Evolutionary conservation across 2,797 vertebrate genomes (phyloP).

Genomic region (Acanthurus leucopareius): DNA sequence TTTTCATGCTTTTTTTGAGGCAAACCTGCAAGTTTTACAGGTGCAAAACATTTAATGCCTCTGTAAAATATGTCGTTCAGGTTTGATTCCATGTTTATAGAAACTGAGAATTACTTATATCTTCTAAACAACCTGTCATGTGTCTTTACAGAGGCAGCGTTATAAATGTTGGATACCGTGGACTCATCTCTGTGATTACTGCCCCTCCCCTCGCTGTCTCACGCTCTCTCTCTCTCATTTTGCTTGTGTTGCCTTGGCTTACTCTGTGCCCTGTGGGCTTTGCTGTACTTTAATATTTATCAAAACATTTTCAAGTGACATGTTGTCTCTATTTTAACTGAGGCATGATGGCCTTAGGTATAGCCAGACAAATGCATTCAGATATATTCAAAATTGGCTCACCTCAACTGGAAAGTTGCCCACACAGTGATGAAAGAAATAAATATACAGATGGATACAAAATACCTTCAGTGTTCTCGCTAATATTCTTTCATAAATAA

Average conservation of each 20-base stretch:
- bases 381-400: constrained; percentile 57
- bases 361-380: constrained; percentile 49
- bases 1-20: background rate
- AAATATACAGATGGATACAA: constrained; percentile 5
- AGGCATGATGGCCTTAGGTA: constrained; percentile 56
- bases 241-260: constrained; percentile 44
- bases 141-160: constrained; percentile 34
- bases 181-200: constrained; percentile 37
- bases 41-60: constrained; percentile 12
- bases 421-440: constrained; percentile 15
- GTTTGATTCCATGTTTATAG: constrained; percentile 30
- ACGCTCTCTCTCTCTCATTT: constrained; percentile 18
- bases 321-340: constrained; percentile 66
- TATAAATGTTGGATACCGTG: constrained; percentile 36
- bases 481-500: constrained; percentile 30
- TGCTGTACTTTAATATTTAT: constrained; percentile 79
- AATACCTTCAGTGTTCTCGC: constrained; percentile 9
- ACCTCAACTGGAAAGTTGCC: constrained; percentile 52
- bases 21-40: constrained; percentile 11
- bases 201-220: background rate
- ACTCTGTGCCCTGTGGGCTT: constrained; percentile 63
- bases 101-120: constrained; percentile 35
- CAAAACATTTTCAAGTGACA: constrained; percentile 79
- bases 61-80: constrained; percentile 29
- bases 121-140: constrained; percentile 42